Conservation (phyloP, 2,797 vertebrate species). For the Cyclopterus lumpus region DNA sequence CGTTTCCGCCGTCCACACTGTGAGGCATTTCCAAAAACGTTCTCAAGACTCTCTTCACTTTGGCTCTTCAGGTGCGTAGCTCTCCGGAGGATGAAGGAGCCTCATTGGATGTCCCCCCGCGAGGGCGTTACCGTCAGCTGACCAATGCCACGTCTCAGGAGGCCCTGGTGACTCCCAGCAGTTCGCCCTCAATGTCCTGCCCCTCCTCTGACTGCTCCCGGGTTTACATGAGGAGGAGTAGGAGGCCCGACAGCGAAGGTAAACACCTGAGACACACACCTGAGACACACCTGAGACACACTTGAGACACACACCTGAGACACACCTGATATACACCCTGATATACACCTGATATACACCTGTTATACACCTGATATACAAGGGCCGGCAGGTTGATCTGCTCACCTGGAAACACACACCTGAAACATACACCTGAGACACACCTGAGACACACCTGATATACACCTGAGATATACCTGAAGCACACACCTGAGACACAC, state of each 20-base stretch:
- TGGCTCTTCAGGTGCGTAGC: constrained; percentile 62
- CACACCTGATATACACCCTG: background rate
- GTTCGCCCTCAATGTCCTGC: constrained; percentile 84
- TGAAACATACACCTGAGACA: too few species aligned
- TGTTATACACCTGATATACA: too few species aligned
- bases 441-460: too few species aligned
- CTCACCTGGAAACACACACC: too few species aligned
- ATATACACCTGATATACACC: too few species aligned
- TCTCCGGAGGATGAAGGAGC: constrained; percentile 80
- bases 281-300: background rate
- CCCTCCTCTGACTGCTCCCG: constrained; percentile 87
- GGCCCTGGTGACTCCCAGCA: constrained; percentile 81
- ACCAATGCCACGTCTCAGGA: constrained; percentile 89
- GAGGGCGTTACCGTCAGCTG: constrained; percentile 86
- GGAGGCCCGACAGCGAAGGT: constrained; percentile 88
- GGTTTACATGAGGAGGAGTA: constrained; percentile 82
- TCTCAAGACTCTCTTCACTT: background rate
- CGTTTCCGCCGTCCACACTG: too few species aligned
- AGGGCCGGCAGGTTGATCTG: too few species aligned
- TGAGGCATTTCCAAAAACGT: too few species aligned
- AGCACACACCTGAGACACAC: too few species aligned
- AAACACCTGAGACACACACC: constrained; percentile 9
- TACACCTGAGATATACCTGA: too few species aligned
- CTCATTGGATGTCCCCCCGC: constrained; percentile 69
- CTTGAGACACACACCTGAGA: background rate